Evolutionary conservation across 2,888 invertebrate genomes (phyloP).

Genomic region (Pinctada fucata): DNA sequence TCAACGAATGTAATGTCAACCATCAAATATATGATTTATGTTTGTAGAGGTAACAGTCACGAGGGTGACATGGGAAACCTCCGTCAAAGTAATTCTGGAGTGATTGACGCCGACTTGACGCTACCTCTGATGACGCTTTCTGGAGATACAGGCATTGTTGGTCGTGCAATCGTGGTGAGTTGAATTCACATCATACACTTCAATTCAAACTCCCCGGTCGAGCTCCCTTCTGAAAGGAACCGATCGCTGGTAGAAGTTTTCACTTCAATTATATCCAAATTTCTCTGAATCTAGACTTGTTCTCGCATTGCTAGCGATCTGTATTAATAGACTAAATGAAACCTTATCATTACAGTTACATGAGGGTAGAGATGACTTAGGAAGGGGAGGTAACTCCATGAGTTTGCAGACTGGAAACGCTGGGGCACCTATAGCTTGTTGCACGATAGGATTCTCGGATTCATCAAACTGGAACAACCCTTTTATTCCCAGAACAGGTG

Average conservation of each 20-base stretch:
- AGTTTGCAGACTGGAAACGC: slow-evolving; percentile 58
- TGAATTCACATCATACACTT: too few relatives aligned
- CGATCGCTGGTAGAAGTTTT: too few relatives aligned
- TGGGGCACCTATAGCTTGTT: slow-evolving; percentile 57
- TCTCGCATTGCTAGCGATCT: too few relatives aligned
- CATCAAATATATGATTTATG: too few relatives aligned
- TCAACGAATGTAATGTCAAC: too few relatives aligned
- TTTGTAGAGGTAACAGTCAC: slow-evolving; percentile 49
- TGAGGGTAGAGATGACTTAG: slow-evolving; percentile 56
- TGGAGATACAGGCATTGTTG: slow-evolving; percentile 52
- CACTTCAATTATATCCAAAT: too few relatives aligned
- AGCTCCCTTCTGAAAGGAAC: too few relatives aligned
- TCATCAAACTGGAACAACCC: slow-evolving; percentile 56
- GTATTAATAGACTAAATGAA: too few relatives aligned
- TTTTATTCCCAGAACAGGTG: slow-evolving; percentile 34
- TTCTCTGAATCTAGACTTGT: too few relatives aligned
- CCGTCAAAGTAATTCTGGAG: slow-evolving; percentile 52
- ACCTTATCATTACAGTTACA: slow-evolving; percentile 43
- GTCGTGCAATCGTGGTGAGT: slow-evolving; percentile 56
- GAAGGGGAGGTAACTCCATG: slow-evolving; percentile 46
- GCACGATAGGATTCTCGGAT: slow-evolving; percentile 52
- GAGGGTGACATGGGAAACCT: slow-evolving; percentile 60
- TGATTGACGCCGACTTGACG: slow-evolving; percentile 52
- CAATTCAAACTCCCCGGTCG: too few relatives aligned
- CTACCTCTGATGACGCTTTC: slow-evolving; percentile 51